phyloP scores from a whole-genome alignment of 2,113 vertebrate species.

The Pelusios castaneus region DNA sequence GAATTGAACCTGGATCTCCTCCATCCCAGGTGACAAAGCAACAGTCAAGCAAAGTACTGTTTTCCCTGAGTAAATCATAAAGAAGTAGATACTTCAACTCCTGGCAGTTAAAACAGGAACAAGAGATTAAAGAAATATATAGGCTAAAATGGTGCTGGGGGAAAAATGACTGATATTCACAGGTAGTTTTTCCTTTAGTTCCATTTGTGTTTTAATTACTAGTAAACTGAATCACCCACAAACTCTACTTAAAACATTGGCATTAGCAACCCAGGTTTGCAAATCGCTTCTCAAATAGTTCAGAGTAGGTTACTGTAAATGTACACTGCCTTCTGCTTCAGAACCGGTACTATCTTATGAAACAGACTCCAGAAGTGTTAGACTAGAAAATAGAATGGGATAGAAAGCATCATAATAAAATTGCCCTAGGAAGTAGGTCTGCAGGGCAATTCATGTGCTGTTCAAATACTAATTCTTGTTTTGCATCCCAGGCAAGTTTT shows the following conservation, averaged over 20 bases:
- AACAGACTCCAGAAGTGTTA: neutral
- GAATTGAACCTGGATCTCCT: neutral
- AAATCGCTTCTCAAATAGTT: constrained; percentile 36
- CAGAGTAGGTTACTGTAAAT: neutral
- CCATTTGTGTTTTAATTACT: neutral
- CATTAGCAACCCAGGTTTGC: constrained; percentile 13
- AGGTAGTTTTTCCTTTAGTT: neutral
- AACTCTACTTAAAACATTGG: constrained; percentile 10
- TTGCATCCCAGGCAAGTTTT: constrained; percentile 65
- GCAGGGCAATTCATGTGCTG: neutral
- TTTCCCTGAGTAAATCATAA: neutral
- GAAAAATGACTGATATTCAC: neutral
- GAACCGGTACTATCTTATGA: constrained; percentile 3
- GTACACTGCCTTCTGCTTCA: neutral
- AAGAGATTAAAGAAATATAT: neutral
- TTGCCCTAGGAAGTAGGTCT: constrained; percentile 14
- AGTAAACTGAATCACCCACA: neutral
- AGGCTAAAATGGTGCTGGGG: neutral
- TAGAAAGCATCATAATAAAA: constrained; percentile 43
- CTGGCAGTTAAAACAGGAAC: neutral
- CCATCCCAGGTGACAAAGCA: neutral
- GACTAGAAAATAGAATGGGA: neutral
- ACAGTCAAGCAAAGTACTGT: neutral
- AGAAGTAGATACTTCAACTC: neutral
- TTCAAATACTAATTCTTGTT: constrained; percentile 66